Evolutionary conservation across 2,888 invertebrate species (phyloP).

Genomic region (Masnerella sp.): DNA sequence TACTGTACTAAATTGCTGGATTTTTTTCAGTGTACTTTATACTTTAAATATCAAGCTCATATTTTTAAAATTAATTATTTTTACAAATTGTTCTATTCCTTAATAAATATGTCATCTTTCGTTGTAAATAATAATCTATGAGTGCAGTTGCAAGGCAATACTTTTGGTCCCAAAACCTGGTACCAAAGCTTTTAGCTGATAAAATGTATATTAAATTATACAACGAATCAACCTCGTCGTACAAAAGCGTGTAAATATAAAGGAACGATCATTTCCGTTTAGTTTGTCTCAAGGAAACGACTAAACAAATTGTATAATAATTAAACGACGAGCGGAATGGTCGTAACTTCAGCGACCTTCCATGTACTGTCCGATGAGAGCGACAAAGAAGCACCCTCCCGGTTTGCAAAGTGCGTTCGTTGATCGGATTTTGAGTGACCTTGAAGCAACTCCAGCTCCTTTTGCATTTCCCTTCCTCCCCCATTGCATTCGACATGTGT

Average conservation of each 20-base stretch:
- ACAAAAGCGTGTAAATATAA: conserved; percentile 43
- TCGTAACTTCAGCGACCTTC: conserved; percentile 49
- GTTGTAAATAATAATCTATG: no score
- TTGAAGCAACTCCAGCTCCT: conserved; percentile 23
- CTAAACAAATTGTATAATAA: conserved; percentile 23
- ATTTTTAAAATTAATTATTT: no score
- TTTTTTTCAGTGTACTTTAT: no score
- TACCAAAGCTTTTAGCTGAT: no score
- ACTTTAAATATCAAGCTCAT: no score
- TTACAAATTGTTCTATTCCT: no score
- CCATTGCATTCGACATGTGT: conserved; percentile 68
- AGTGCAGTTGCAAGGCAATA: no score
- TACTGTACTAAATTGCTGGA: no score
- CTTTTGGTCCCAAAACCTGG: no score
- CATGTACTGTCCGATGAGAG: conserved; percentile 33
- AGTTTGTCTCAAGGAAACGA: background rate
- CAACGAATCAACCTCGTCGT: conserved; percentile 44
- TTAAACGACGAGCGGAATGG: conserved; percentile 22
- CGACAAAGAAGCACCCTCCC: conserved; percentile 26
- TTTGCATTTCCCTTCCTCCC: conserved; percentile 43
- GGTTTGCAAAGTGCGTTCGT: conserved; percentile 37
- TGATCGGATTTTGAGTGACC: conserved; percentile 35
- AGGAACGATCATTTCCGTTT: conserved; percentile 11
- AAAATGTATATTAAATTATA: conserved; percentile 41
- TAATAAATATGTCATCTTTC: no score